phyloP scores from a whole-genome alignment of 2,888 invertebrate species.

The Disparrhopalites patrizii region DNA sequence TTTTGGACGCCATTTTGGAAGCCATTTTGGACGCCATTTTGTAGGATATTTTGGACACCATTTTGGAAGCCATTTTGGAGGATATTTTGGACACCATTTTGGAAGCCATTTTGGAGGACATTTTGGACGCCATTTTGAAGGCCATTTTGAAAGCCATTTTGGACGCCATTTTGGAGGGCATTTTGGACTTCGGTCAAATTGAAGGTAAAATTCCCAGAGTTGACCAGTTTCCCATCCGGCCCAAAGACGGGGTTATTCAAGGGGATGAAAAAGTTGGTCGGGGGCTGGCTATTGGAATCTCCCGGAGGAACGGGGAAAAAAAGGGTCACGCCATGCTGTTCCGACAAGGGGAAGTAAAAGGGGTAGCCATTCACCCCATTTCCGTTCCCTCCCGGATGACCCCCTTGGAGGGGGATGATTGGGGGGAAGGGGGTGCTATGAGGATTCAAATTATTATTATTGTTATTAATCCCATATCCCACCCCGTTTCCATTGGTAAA shows the following conservation, averaged over 20 bases:
- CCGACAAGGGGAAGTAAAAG: slow-evolving; percentile 18
- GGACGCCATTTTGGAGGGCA: too few relatives aligned
- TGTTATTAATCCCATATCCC: neutral
- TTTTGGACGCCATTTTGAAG: too few relatives aligned
- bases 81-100: too few relatives aligned
- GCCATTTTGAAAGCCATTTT: too few relatives aligned
- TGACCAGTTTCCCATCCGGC: neutral
- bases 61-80: too few relatives aligned
- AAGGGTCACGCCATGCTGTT: slow-evolving; percentile 13
- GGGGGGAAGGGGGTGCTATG: too few relatives aligned
- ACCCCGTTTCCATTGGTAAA: neutral
- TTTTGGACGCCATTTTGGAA: too few relatives aligned
- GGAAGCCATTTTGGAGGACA: too few relatives aligned
- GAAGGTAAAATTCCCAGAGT: neutral
- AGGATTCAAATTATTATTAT: neutral
- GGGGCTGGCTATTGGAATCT: neutral
- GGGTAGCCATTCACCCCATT: slow-evolving; percentile 12
- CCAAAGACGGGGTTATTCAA: neutral
- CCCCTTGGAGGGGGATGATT: neutral
- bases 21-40: too few relatives aligned
- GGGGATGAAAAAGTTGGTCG: slow-evolving; percentile 8
- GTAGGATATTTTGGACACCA: too few relatives aligned
- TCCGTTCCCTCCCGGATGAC: neutral
- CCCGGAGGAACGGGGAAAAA: slow-evolving; percentile 19
- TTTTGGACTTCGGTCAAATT: too few relatives aligned